A percentile compares a stretch with the other conserved stretches of the same genome.
Evolutionary conservation across 1,140 invertebrate species (phyloP).

Genomic region (Drosophila tsacasi): DNA sequence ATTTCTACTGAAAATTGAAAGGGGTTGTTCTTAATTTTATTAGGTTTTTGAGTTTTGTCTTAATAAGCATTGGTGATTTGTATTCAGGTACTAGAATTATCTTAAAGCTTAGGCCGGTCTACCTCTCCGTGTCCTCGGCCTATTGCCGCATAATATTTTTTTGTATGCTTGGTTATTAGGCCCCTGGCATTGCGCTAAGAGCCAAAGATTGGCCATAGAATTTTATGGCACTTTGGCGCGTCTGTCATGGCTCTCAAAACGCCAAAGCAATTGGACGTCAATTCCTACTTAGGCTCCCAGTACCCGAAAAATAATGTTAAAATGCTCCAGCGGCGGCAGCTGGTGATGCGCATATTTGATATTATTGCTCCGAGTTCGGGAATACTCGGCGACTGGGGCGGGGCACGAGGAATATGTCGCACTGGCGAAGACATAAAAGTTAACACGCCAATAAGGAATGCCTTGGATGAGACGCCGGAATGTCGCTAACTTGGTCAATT

Average conservation of each 20-base stretch:
- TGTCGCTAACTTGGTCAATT: conserved; percentile 49
- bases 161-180: conserved; percentile 51
- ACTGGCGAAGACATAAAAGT: conserved; percentile 64
- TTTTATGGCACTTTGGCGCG: conserved; percentile 72
- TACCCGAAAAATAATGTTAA: conserved; percentile 52
- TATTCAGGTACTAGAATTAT: neutral
- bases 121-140: neutral
- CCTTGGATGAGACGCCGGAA: conserved; percentile 24
- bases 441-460: conserved; percentile 70
- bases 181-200: conserved; percentile 70
- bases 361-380: conserved; percentile 53
- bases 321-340: conserved; percentile 65
- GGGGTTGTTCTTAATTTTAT: neutral
- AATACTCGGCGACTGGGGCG: neutral
- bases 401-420: conserved; percentile 26
- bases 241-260: conserved; percentile 48
- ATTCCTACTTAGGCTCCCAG: conserved; percentile 68
- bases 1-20: neutral
- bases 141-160: conserved; percentile 30
- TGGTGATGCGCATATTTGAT: conserved; percentile 79
- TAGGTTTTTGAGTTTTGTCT: no score
- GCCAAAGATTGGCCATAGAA: conserved; percentile 78
- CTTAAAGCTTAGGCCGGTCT: neutral
- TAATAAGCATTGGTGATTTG: no score
- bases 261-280: conserved; percentile 75